A percentile compares a stretch with the other conserved stretches of the same genome.
phyloP scores from a whole-genome alignment of 2,797 vertebrate genomes.

The Ctenopoma kingsleyae region DNA sequence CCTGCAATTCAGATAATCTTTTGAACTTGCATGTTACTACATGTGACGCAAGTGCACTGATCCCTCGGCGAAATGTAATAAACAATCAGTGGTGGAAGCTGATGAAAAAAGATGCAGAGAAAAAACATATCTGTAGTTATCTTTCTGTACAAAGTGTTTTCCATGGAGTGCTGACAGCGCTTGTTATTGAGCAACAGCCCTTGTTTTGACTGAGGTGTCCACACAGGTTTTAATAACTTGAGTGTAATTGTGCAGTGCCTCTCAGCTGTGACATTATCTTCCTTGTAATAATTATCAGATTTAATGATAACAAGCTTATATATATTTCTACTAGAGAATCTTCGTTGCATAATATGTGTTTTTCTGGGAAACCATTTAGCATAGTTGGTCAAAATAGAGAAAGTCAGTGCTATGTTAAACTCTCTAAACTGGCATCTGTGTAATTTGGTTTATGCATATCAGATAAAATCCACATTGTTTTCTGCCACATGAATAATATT shows the following conservation, averaged over 20 bases:
- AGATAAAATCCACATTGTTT: background rate
- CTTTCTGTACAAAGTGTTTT: slow-evolving; percentile 3
- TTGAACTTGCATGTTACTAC: slow-evolving; percentile 12
- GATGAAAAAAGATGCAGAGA: slow-evolving; percentile 12
- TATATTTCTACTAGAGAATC: slow-evolving; percentile 30
- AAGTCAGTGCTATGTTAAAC: background rate
- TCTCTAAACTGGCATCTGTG: background rate
- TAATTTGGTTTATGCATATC: slow-evolving; percentile 2
- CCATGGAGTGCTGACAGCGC: background rate
- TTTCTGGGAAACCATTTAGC: background rate
- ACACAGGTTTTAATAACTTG: slow-evolving; percentile 43
- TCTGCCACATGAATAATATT: background rate
- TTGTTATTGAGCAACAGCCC: slow-evolving; percentile 52
- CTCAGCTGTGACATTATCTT: slow-evolving; percentile 45
- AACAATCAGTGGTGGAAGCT: slow-evolving; percentile 24
- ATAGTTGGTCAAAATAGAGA: slow-evolving; percentile 10
- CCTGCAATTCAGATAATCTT: slow-evolving; percentile 13
- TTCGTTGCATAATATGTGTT: slow-evolving; percentile 14
- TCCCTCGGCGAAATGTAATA: slow-evolving; percentile 19
- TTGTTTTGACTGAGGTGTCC: slow-evolving; percentile 43
- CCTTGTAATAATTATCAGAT: slow-evolving; percentile 43
- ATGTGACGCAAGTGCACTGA: slow-evolving; percentile 17
- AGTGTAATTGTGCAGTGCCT: slow-evolving; percentile 32
- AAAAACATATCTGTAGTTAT: slow-evolving; percentile 23
- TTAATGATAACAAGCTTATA: slow-evolving; percentile 41